Evolutionary conservation across 2,888 invertebrate species (phyloP), one percentile per base, ranked within the genome.

Genomic region (Scaptomyza flava): DNA sequence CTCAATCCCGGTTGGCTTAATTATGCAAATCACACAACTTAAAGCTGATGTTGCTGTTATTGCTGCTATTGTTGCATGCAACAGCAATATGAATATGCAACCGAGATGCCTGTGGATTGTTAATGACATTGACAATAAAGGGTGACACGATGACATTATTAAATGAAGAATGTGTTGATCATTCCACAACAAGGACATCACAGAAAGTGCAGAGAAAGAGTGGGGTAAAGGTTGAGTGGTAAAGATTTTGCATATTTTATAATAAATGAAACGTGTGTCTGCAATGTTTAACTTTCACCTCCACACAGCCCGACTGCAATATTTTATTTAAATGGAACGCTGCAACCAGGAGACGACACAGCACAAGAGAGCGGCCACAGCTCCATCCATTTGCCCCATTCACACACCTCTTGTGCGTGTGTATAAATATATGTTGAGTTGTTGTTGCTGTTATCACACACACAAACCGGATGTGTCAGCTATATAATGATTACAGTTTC

Each of bases 191-290:
- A 34, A 38, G 27, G 12, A 53, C 9, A 62, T 62, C 42, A 43
- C 23, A 9, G 45, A 23, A 12, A n/a, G 12, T 12, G 23, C 17
- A 9, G n/a, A 34, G n/a, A 0, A 6, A 7, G 20, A 2, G 33
- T n/a, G 41, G 12, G n/a, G 2, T 12, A n/a, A 36, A n/a, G 36
- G 30, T 12, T 14, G 23, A 34, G 5, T 34, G 36, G 14, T 9
- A 30, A 3, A 43, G 27, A 59, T 68, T 68, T 74, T 87, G 76
- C 81, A 87, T 84, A 84, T 84, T 84, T 89, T 76, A 84, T 87
- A 74, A 74, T 76, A 89, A 89, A 87, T 87, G 86, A 86, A 87
- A 79, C 87, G 86, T 73, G 79, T 81, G 81, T 85, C 88, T 81
- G 86, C 86, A 59, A 70, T 81, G 86, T 82, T 81, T 85, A 85